Evolutionary conservation across 2,888 invertebrate species (phyloP).

Genomic region (Dermolepida albohirtum): DNA sequence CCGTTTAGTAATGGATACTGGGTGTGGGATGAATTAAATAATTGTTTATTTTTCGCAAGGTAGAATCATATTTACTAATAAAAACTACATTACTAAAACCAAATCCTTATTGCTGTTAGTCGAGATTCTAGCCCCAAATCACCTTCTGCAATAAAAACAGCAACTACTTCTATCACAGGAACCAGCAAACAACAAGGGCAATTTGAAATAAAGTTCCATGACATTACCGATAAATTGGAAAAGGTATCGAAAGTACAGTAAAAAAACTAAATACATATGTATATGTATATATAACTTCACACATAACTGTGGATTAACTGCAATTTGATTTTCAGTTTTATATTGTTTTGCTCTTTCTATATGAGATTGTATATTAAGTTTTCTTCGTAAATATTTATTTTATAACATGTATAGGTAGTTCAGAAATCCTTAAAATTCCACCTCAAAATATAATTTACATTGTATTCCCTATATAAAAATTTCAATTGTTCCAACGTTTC

Average conservation of each 20-base stretch:
- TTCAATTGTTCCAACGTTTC: too few relatives aligned
- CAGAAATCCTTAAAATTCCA: too few relatives aligned
- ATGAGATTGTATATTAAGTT: too few relatives aligned
- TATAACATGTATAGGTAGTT: too few relatives aligned
- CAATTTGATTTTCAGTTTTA: too few relatives aligned
- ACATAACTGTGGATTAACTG: too few relatives aligned
- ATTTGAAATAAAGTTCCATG: constrained; percentile 67
- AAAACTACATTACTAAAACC: background rate
- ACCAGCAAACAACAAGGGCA: constrained; percentile 60
- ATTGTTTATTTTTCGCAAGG: constrained; percentile 52
- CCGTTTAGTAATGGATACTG: constrained; percentile 65
- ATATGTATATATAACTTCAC: too few relatives aligned
- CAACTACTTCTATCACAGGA: constrained; percentile 19
- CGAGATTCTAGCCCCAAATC: constrained; percentile 42
- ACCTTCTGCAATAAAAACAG: constrained; percentile 37
- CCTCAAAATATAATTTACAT: too few relatives aligned
- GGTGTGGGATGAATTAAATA: constrained; percentile 66
- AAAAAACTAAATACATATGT: background rate
- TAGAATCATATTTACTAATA: constrained; percentile 36
- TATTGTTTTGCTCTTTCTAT: too few relatives aligned
- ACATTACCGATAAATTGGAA: constrained; percentile 69
- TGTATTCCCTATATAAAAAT: too few relatives aligned
- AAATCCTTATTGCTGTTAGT: constrained; percentile 41
- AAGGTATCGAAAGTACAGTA: constrained; percentile 60
- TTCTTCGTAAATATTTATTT: too few relatives aligned